A percentile compares a stretch with the other conserved stretches of the same genome.
Conservation (phyloP, 1,140 invertebrate species). For the Piezodorus guildinii region DNA sequence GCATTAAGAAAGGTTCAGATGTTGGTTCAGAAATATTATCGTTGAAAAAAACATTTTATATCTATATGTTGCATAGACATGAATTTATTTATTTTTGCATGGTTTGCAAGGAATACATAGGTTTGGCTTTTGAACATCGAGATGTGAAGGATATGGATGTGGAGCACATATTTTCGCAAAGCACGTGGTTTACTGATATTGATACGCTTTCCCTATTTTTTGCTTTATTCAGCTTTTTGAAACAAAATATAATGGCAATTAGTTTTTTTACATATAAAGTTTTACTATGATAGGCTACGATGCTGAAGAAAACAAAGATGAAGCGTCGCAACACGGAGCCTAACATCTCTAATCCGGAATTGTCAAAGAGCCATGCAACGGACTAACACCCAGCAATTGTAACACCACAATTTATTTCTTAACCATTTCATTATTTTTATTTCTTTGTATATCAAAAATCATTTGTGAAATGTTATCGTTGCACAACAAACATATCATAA, state of each 20-base stretch:
- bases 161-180: constrained; percentile 3
- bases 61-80: too few relatives aligned
- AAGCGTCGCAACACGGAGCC: constrained; percentile 72
- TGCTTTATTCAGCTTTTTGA: background rate
- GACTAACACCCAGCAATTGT: background rate
- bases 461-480: too few relatives aligned
- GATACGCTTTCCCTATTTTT: background rate
- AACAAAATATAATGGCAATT: background rate
- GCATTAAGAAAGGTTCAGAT: too few relatives aligned
- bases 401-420: too few relatives aligned
- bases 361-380: background rate
- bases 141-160: background rate
- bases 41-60: too few relatives aligned
- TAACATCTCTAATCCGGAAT: constrained; percentile 44
- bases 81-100: background rate
- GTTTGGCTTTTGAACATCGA: background rate
- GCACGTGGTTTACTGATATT: background rate
- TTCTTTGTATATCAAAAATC: too few relatives aligned
- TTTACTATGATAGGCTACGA: constrained; percentile 41
- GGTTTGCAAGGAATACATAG: constrained; percentile 3
- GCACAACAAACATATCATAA: too few relatives aligned
- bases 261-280: background rate
- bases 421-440: too few relatives aligned
- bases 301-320: constrained; percentile 48
- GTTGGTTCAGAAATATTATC: too few relatives aligned